These are phyloP conservation scores for Cheirogaleus medius DNA, from an alignment of 2,113 vertebrate species.

Conservation along the genomic window DNA sequence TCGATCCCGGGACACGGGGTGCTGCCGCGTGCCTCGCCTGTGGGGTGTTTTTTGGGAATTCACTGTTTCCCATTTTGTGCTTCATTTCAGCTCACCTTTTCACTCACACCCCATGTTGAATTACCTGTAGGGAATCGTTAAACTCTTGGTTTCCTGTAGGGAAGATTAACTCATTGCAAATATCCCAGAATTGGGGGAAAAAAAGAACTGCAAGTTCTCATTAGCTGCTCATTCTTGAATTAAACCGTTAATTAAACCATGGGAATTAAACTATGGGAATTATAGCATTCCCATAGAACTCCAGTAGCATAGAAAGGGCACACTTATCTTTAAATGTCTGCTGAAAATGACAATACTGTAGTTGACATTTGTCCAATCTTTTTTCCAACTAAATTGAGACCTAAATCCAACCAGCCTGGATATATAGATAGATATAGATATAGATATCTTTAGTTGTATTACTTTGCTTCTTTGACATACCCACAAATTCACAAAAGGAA, in stretches of 20 bases:
- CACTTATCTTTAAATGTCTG: background rate
- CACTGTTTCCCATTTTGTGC: background rate
- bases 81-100: background rate
- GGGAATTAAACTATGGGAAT: too few species aligned
- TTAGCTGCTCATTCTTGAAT: background rate
- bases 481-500: background rate
- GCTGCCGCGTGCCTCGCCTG: background rate
- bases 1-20: fast-evolving
- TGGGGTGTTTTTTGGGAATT: background rate
- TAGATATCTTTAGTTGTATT: background rate
- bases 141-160: background rate
- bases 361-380: background rate
- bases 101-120: background rate
- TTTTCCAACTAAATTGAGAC: background rate
- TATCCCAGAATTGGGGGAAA: background rate
- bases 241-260: too few species aligned
- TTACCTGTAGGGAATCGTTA: background rate
- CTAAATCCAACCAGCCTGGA: background rate
- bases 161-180: background rate
- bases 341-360: background rate
- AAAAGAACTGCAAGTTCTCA: background rate
- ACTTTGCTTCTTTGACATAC: background rate
- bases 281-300: background rate
- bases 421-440: too few species aligned
- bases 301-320: background rate